Conservation (phyloP, 2,113 vertebrate genomes). For the Platysternon megacephalum region DNA sequence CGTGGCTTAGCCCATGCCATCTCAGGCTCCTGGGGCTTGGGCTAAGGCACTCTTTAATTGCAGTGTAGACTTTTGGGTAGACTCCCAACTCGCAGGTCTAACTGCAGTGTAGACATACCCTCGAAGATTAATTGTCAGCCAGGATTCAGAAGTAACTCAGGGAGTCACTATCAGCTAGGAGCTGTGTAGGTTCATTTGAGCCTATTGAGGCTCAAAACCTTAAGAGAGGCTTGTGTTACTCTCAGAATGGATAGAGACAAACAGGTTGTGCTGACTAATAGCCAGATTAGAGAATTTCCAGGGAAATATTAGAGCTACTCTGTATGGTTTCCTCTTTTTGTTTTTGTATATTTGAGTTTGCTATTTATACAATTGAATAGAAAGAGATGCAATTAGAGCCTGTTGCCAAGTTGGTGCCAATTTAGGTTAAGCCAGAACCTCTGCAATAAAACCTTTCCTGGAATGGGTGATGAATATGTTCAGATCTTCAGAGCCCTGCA, state of each 20-base stretch:
- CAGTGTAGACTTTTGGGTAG: not conserved
- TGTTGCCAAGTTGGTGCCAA: not conserved
- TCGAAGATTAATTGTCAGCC: not conserved
- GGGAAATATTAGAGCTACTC: not conserved
- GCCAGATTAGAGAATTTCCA: not conserved
- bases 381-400: not conserved
- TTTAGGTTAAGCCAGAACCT: accelerated
- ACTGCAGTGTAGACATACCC: not conserved
- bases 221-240: not conserved
- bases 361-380: not conserved
- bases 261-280: not conserved
- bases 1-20: not conserved
- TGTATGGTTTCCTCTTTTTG: not conserved
- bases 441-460: not conserved
- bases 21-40: not conserved
- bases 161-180: not conserved
- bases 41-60: not conserved
- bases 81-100: not conserved
- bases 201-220: not conserved
- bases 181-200: not conserved
- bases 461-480: not conserved
- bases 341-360: not conserved
- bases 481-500: not conserved
- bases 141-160: not conserved
- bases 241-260: not conserved